Conservation (phyloP, 2,797 vertebrate species). For the Mormyrus proboscirostris region DNA sequence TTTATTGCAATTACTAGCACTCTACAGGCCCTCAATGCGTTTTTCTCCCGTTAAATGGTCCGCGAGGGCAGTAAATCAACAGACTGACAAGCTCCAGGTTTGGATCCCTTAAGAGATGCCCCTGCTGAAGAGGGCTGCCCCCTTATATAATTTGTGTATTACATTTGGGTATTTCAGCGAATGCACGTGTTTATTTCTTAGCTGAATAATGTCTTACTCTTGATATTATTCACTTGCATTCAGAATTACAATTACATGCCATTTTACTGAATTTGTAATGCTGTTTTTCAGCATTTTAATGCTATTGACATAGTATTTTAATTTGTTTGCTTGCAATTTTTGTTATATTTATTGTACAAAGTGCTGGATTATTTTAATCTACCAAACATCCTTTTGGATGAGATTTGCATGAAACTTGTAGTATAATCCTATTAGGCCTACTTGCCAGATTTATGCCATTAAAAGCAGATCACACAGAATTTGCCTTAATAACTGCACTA, state of each 20-base stretch:
- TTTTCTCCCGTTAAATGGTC: constrained; percentile 3
- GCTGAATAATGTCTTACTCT: not conserved
- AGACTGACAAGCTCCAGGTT: not conserved
- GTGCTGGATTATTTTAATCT: not conserved
- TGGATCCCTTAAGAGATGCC: not conserved
- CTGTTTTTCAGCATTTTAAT: not conserved
- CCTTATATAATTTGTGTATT: not conserved
- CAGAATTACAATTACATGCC: not conserved
- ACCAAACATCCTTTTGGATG: not conserved
- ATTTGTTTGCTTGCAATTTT: not conserved
- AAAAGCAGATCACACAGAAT: not conserved
- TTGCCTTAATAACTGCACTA: not conserved
- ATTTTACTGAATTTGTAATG: not conserved
- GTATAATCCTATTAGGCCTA: not conserved
- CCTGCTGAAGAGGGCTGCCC: not conserved
- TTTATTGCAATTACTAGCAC: constrained; percentile 10
- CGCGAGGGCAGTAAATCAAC: not conserved
- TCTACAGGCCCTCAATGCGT: not conserved
- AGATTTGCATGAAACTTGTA: not conserved
- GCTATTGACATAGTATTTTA: not conserved
- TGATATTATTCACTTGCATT: not conserved
- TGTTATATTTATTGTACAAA: not conserved
- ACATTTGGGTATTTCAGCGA: not conserved
- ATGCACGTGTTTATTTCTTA: not conserved
- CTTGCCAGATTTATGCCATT: not conserved